phyloP scores from a whole-genome alignment of 2,113 vertebrate species.

The Tylochromis polylepis region DNA sequence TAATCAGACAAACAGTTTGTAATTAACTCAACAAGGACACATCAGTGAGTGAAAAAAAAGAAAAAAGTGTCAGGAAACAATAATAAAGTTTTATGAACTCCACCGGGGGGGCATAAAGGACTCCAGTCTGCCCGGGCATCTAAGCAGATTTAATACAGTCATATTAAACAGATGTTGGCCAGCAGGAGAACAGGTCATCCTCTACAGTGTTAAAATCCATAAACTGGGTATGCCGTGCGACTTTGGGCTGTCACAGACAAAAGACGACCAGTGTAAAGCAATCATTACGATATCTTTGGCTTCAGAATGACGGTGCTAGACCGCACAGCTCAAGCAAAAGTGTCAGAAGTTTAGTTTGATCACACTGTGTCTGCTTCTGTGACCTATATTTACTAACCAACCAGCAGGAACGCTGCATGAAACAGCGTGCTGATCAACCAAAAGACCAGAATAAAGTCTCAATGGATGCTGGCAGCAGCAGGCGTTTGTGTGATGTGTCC shows the following conservation, averaged over 20 bases:
- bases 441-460: too few relatives aligned
- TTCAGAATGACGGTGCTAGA: rapidly evolving
- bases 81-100: neutral
- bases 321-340: neutral
- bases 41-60: neutral
- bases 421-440: too few relatives aligned
- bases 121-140: rapidly evolving
- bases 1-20: neutral
- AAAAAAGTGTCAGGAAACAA: neutral
- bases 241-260: neutral
- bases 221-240: too few relatives aligned
- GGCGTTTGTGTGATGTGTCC: too few relatives aligned
- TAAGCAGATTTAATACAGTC: neutral
- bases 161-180: neutral
- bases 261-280: neutral
- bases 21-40: neutral
- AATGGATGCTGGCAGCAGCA: neutral
- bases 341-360: neutral
- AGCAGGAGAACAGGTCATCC: neutral
- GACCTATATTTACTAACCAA: neutral
- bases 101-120: neutral
- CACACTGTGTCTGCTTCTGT: too few relatives aligned
- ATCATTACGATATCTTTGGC: neutral
- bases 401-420: too few relatives aligned
- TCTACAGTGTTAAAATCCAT: neutral